phyloP scores from a whole-genome alignment of 2,113 vertebrate species.

The Bostrychus sinensis region DNA sequence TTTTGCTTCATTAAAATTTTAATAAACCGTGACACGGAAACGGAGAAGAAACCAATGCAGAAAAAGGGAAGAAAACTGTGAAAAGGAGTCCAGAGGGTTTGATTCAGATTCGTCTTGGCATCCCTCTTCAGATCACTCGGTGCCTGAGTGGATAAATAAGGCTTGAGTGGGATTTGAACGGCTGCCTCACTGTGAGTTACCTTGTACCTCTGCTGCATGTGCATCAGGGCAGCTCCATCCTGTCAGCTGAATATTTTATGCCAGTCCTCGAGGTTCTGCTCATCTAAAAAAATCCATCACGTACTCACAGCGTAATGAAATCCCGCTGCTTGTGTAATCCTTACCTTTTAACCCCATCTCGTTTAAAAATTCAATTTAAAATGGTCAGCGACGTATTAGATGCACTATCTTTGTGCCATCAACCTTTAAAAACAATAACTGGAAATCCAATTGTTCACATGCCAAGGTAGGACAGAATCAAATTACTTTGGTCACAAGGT shows the following conservation, averaged over 20 bases:
- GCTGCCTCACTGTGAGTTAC: constrained; percentile 16
- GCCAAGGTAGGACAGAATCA: constrained; percentile 14
- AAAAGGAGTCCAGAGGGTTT: not conserved
- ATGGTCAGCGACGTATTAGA: constrained; percentile 12
- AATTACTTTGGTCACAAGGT: constrained; percentile 3
- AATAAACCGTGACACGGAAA: not conserved
- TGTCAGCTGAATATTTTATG: constrained; percentile 62
- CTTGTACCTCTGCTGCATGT: constrained; percentile 11
- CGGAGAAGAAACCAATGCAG: not conserved
- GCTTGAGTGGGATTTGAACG: constrained; percentile 38
- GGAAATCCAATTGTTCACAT: constrained; percentile 26
- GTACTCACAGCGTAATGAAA: constrained; percentile 17
- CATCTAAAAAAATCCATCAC: constrained; percentile 40
- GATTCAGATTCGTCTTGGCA: constrained; percentile 29
- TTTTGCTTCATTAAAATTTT: not conserved
- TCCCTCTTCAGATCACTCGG: constrained; percentile 26
- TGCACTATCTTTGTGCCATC: constrained; percentile 24
- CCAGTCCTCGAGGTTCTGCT: constrained; percentile 49
- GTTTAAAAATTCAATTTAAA: constrained; percentile 22
- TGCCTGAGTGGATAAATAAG: constrained; percentile 29
- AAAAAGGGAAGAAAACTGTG: not conserved
- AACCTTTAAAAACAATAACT: constrained; percentile 30
- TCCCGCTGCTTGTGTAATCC: constrained; percentile 31
- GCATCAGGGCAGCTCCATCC: constrained; percentile 17
- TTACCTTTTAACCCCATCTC: constrained; percentile 26